These are phyloP conservation scores for Ariopsis seemanni DNA, from an alignment of 2,113 vertebrate genomes.

Conservation along the genomic window DNA sequence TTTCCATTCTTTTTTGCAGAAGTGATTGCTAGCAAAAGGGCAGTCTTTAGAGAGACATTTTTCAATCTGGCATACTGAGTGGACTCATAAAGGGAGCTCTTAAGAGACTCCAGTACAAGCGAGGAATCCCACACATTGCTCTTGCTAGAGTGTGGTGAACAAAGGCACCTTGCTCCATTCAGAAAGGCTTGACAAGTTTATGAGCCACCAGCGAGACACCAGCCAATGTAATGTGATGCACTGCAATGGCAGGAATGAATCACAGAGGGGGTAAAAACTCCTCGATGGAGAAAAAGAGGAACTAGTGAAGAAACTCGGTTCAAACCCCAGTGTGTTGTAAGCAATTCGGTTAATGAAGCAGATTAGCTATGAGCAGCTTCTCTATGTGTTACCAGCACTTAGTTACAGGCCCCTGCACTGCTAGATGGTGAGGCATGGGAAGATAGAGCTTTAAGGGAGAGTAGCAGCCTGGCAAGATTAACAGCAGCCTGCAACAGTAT, in stretches of 20 bases:
- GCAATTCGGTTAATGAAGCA: not conserved
- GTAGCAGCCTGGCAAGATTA: not conserved
- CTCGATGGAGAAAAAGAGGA: not conserved
- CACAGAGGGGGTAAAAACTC: not conserved
- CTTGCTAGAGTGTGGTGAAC: not conserved
- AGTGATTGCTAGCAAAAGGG: not conserved
- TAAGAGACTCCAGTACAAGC: not conserved
- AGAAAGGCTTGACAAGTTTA: constrained; percentile 4
- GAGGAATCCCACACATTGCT: not conserved
- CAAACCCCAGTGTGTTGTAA: not conserved
- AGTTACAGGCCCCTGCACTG: not conserved
- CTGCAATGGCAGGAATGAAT: not conserved
- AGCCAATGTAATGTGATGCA: not conserved
- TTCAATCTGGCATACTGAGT: not conserved
- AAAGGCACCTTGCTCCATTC: not conserved
- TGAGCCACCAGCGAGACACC: not conserved
- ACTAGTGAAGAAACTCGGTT: not conserved
- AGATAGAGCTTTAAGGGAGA: not conserved
- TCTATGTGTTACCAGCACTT: not conserved
- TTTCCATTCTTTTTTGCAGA: not conserved
- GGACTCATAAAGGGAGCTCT: not conserved
- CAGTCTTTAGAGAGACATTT: not conserved
- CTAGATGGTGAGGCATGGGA: not conserved
- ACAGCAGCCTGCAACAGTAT: not conserved
- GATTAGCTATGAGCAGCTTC: not conserved